These are phyloP conservation scores for Antitype chi DNA, from an alignment of 2,888 invertebrate genomes.

Conservation along the genomic window DNA sequence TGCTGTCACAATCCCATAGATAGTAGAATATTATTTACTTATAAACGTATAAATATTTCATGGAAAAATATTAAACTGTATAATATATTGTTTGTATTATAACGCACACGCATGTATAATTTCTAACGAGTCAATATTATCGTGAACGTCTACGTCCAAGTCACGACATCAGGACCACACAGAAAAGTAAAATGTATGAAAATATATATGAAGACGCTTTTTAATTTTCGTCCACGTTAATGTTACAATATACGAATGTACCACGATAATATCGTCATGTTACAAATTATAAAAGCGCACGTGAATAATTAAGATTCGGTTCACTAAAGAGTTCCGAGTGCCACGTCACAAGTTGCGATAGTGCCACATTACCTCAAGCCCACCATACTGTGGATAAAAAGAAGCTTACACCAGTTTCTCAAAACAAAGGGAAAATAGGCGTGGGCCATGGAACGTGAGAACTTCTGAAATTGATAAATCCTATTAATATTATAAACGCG, in stretches of 20 bases:
- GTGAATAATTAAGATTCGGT: neutral
- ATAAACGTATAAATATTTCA: neutral
- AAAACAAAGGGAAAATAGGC: neutral
- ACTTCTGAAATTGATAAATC: neutral
- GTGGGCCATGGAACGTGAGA: neutral
- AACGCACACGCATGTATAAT: neutral
- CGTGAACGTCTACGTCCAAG: no score
- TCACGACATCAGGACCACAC: no score
- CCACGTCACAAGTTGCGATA: neutral
- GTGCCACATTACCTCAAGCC: neutral
- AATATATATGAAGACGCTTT: neutral
- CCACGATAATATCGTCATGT: neutral
- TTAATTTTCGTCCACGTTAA: neutral
- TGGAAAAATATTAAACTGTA: neutral
- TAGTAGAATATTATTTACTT: neutral
- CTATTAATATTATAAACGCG: no score
- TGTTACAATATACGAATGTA: neutral
- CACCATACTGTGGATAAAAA: no score
- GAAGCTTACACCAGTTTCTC: neutral
- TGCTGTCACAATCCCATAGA: neutral
- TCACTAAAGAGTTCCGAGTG: neutral
- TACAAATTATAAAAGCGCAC: neutral
- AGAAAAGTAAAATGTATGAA: neutral
- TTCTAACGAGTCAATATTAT: neutral
- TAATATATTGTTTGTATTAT: neutral